Conservation (phyloP, 2,797 vertebrate species). For the Epinephelus malabaricus region DNA sequence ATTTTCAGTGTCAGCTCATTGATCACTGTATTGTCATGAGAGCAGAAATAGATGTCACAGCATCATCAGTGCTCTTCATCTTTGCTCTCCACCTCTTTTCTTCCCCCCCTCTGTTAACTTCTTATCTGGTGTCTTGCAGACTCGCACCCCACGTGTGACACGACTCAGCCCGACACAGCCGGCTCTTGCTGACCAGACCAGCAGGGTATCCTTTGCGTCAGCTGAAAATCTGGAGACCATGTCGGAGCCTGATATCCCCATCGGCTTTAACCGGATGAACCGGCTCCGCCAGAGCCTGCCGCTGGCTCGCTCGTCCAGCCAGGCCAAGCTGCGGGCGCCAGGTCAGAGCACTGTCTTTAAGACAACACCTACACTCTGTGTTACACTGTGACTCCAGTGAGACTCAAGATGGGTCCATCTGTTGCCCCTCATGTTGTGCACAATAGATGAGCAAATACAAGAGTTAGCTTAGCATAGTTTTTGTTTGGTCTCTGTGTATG, state of each 20-base stretch:
- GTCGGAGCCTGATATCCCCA: slow-evolving; percentile 94
- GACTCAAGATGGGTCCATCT: background rate
- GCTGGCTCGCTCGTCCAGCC: slow-evolving; percentile 94
- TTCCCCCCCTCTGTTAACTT: background rate
- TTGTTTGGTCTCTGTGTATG: no score
- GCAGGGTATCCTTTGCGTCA: slow-evolving; percentile 94
- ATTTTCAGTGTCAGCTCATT: slow-evolving; percentile 13
- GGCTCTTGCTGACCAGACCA: slow-evolving; percentile 92
- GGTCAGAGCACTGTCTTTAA: slow-evolving; percentile 79
- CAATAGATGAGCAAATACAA: background rate
- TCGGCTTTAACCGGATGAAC: slow-evolving; percentile 97
- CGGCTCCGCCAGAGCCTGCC: slow-evolving; percentile 97
- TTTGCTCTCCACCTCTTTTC: no score
- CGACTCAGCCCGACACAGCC: slow-evolving; percentile 91
- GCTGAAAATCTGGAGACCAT: slow-evolving; percentile 96
- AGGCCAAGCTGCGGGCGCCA: slow-evolving; percentile 95
- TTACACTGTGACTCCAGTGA: background rate
- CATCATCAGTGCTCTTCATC: background rate
- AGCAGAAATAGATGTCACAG: background rate
- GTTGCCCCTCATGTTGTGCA: background rate
- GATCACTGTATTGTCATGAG: background rate
- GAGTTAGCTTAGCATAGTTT: background rate
- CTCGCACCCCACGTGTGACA: slow-evolving; percentile 82
- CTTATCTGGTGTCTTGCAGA: slow-evolving; percentile 61
- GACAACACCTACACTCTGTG: background rate